phyloP scores from a whole-genome alignment of 2,797 vertebrate genomes.

The Lithobates pipiens region DNA sequence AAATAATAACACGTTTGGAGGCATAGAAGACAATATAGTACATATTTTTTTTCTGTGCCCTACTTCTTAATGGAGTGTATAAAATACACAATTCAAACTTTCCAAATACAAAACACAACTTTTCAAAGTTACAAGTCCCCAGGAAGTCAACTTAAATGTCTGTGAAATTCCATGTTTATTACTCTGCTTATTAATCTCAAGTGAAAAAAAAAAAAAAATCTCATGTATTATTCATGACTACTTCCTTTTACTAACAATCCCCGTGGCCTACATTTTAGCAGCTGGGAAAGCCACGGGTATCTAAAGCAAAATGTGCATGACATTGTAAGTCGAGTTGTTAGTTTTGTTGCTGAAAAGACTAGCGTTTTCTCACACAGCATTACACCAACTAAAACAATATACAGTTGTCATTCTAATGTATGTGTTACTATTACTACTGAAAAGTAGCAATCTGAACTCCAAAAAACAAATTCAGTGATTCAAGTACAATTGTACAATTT shows the following conservation, averaged over 20 bases:
- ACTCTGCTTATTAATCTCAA: conserved; percentile 66
- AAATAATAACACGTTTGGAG: background rate
- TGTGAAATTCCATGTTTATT: conserved; percentile 66
- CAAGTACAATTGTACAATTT: too few relatives aligned
- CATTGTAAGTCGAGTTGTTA: conserved; percentile 30
- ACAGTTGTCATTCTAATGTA: background rate
- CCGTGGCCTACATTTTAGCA: conserved; percentile 51
- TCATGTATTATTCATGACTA: conserved; percentile 65
- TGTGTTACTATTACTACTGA: too few relatives aligned
- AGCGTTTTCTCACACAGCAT: conserved; percentile 6
- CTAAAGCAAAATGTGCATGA: conserved; percentile 21
- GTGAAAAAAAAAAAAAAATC: conserved; percentile 53
- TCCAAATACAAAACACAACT: conserved; percentile 26
- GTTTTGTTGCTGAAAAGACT: conserved; percentile 21
- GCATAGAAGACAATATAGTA: fast-evolving
- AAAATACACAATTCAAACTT: conserved; percentile 29
- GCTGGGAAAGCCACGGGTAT: conserved; percentile 23
- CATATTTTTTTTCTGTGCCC: conserved; percentile 6
- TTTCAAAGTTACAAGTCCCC: conserved; percentile 57
- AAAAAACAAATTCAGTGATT: too few relatives aligned
- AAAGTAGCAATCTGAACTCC: too few relatives aligned
- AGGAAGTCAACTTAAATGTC: conserved; percentile 64
- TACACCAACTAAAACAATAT: conserved; percentile 5
- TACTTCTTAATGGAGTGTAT: background rate
- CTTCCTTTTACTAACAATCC: conserved; percentile 57